Conservation (phyloP, 2,888 invertebrate genomes). For the Dasysyrphus albostriatus region DNA sequence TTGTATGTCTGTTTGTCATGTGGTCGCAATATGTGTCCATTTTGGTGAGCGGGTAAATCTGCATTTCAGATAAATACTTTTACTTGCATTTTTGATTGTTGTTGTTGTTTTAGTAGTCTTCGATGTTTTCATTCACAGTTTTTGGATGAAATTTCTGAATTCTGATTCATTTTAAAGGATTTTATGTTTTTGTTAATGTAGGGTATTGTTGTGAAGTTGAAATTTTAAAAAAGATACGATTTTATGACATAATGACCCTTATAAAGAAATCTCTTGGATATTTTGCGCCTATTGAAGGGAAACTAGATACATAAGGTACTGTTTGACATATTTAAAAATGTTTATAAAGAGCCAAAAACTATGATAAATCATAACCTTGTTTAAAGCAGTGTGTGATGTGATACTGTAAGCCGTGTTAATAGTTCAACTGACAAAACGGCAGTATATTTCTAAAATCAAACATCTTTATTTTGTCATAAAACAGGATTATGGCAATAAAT, state of each 20-base stretch:
- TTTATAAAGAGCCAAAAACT: too few species aligned
- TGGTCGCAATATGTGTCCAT: conserved; percentile 82
- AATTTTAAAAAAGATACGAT: conserved; percentile 34
- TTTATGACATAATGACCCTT: conserved; percentile 3
- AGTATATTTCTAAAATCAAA: too few species aligned
- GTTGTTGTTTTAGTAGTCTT: conserved; percentile 17
- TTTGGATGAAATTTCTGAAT: conserved; percentile 15
- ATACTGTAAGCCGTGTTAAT: too few species aligned
- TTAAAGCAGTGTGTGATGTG: too few species aligned
- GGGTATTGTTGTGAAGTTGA: conserved; percentile 24
- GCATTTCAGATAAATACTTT: conserved; percentile 53
- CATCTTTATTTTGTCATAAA: too few species aligned
- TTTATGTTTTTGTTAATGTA: conserved; percentile 38
- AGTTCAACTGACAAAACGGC: too few species aligned
- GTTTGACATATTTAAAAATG: too few species aligned
- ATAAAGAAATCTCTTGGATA: background rate
- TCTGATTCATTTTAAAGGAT: conserved; percentile 20
- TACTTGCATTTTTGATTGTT: conserved; percentile 22
- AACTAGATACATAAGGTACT: too few species aligned
- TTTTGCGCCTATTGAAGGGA: background rate
- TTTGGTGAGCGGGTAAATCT: conserved; percentile 70
- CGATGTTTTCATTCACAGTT: conserved; percentile 15
- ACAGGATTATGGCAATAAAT: too few species aligned
- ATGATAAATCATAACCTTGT: too few species aligned
- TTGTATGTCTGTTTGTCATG: conserved; percentile 80